Evolutionary conservation across 2,113 vertebrate species (phyloP).

Genomic region (Fregata magnificens): DNA sequence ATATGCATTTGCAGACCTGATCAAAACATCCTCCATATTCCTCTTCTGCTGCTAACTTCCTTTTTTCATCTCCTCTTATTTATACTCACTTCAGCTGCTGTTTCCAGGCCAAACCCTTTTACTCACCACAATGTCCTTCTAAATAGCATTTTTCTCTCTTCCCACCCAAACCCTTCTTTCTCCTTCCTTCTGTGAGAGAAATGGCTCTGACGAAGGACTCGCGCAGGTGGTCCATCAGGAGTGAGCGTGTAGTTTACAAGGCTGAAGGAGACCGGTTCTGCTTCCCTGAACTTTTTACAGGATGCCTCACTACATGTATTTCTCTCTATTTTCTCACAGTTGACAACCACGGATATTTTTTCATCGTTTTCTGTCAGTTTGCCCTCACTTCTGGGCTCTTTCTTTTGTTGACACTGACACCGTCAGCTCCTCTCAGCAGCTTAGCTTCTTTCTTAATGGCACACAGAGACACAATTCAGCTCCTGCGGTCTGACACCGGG

Average conservation of each 20-base stretch:
- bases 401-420: conserved; percentile 58
- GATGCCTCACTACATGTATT: conserved; percentile 31
- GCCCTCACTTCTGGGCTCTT: conserved; percentile 48
- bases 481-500: background rate
- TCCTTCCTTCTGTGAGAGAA: background rate
- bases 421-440: background rate
- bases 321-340: background rate
- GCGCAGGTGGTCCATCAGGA: background rate
- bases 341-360: conserved; percentile 58
- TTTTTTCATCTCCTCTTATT: background rate
- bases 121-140: background rate
- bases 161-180: background rate
- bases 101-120: background rate
- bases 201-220: background rate
- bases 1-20: background rate
- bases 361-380: conserved; percentile 65
- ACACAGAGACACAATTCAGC: background rate
- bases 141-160: background rate
- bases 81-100: background rate
- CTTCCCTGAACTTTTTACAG: conserved; percentile 12
- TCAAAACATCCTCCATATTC: background rate
- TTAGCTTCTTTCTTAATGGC: conserved; percentile 6
- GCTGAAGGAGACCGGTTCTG: background rate
- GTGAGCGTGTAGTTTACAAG: background rate
- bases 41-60: background rate